Conservation (phyloP, 2,797 vertebrate species). For the Scolopax rusticola region DNA sequence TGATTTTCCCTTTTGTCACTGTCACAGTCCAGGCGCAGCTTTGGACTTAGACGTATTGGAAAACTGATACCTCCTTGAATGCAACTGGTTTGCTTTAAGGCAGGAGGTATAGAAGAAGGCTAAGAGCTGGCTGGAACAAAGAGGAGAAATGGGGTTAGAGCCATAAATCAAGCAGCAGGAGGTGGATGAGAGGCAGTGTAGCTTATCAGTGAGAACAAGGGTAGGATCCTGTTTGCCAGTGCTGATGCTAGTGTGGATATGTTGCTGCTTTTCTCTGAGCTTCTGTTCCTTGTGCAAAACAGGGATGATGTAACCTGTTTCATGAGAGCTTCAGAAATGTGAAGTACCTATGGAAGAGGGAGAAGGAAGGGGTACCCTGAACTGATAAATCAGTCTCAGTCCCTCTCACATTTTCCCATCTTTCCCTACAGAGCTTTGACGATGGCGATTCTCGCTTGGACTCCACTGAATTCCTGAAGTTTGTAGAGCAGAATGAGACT, state of each 20-base stretch:
- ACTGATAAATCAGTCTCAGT: not conserved
- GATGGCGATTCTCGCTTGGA: slow-evolving; percentile 93
- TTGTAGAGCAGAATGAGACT: slow-evolving; percentile 96
- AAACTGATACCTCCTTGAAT: slow-evolving; percentile 3
- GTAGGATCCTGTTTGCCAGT: not conserved
- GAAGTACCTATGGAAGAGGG: not conserved
- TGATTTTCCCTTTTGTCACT: slow-evolving; percentile 31
- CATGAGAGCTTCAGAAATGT: not conserved
- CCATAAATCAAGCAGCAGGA: slow-evolving; percentile 65
- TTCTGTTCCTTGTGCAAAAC: not conserved
- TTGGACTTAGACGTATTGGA: not conserved
- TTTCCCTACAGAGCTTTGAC: slow-evolving; percentile 86
- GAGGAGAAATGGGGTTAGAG: slow-evolving; percentile 8
- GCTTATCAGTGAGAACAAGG: not conserved
- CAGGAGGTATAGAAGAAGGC: not conserved
- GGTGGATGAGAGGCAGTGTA: not conserved
- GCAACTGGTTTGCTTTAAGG: slow-evolving; percentile 10
- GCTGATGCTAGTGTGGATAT: not conserved
- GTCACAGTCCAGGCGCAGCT: not conserved
- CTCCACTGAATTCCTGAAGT: slow-evolving; percentile 94
- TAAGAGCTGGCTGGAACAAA: slow-evolving; percentile 23
- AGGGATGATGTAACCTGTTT: not conserved
- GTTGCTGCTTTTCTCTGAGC: not conserved
- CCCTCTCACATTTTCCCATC: not conserved
- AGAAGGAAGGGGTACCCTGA: not conserved